A percentile compares a stretch with the other conserved stretches of the same genome.
Evolutionary conservation across 2,113 vertebrate species (phyloP).

Genomic region (Burhinus oedicnemus): DNA sequence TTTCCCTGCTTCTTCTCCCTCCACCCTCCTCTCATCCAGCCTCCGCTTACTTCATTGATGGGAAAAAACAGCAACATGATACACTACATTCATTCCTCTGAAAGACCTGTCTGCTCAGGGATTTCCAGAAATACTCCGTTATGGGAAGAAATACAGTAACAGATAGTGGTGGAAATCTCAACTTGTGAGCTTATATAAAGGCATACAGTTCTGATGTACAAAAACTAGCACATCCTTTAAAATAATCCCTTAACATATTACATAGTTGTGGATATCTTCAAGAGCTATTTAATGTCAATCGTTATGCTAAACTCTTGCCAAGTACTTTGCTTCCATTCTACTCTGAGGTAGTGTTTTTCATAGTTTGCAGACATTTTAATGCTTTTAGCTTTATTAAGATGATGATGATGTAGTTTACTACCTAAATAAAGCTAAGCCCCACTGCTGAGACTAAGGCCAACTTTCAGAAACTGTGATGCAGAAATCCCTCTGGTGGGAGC

Average conservation of each 20-base stretch:
- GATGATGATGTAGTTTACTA: background rate
- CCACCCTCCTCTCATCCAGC: background rate
- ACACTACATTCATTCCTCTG: background rate
- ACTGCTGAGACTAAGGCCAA: background rate
- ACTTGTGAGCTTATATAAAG: background rate
- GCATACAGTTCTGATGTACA: background rate
- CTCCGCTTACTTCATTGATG: background rate
- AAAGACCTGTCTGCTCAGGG: background rate
- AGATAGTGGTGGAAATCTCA: background rate
- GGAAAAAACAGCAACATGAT: background rate
- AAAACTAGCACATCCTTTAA: background rate
- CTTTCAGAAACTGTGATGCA: background rate
- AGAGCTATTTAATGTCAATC: background rate
- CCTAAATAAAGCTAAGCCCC: background rate
- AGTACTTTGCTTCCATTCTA: background rate
- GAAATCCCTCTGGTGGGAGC: background rate
- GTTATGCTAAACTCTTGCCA: background rate
- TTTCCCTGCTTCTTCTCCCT: background rate
- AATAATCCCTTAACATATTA: background rate
- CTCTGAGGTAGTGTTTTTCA: background rate
- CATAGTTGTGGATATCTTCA: background rate
- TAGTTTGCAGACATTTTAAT: background rate
- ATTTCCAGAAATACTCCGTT: background rate
- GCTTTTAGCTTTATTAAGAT: background rate
- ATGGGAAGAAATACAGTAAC: background rate